These are phyloP conservation scores for Oxygymnocypris stewartii DNA, from an alignment of 2,113 vertebrate species.

Conservation along the genomic window DNA sequence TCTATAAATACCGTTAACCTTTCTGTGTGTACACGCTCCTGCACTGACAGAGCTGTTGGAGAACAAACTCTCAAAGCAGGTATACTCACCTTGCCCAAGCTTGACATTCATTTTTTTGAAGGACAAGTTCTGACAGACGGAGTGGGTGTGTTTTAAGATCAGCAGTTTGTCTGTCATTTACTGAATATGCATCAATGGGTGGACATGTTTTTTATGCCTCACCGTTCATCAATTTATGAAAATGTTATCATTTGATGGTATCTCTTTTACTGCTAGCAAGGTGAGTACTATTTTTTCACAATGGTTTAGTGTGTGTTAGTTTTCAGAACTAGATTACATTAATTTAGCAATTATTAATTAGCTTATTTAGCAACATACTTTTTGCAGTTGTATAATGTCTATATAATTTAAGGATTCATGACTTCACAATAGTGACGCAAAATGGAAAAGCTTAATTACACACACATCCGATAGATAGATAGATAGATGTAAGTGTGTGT, in stretches of 20 bases:
- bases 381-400: neutral
- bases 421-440: neutral
- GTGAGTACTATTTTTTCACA: slow-evolving; percentile 48
- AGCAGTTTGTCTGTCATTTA: slow-evolving; percentile 3
- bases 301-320: neutral
- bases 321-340: neutral
- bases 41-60: neutral
- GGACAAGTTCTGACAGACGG: neutral
- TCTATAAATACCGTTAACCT: slow-evolving; percentile 80
- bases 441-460: neutral
- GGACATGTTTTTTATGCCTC: slow-evolving; percentile 36
- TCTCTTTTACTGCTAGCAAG: slow-evolving; percentile 54
- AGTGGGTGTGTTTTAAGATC: neutral
- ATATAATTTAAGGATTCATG: neutral
- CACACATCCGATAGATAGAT: no score
- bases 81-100: slow-evolving; percentile 40
- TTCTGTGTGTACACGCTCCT: slow-evolving; percentile 62
- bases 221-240: slow-evolving; percentile 51
- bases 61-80: slow-evolving; percentile 7
- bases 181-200: slow-evolving; percentile 59
- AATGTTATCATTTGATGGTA: slow-evolving; percentile 58
- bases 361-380: neutral
- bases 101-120: slow-evolving; percentile 1
- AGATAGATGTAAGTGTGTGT: no score
- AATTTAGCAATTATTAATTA: neutral